Evolutionary conservation across 2,888 invertebrate genomes (phyloP).

Genomic region (Erpobdella octoculata): DNA sequence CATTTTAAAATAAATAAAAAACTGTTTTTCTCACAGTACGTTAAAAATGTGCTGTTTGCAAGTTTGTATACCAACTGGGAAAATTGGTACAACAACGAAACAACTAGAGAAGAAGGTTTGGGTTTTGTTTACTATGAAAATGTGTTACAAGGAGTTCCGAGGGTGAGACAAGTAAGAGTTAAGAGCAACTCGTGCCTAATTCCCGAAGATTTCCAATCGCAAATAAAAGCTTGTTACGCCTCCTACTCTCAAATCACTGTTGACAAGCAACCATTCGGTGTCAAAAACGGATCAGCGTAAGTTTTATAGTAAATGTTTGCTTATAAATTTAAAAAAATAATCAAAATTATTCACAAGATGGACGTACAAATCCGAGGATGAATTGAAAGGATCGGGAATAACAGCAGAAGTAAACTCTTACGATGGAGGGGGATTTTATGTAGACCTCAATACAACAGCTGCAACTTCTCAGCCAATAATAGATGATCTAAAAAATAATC

Average conservation of each 20-base stretch:
- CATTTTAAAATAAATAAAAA: not conserved
- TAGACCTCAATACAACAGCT: constrained; percentile 53
- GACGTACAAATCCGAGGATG: constrained; percentile 50
- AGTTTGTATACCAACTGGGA: constrained; percentile 58
- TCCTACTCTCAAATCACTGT: constrained; percentile 56
- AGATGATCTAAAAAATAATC: constrained; percentile 52
- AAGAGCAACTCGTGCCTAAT: constrained; percentile 60
- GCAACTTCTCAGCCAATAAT: constrained; percentile 51
- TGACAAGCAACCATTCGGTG: constrained; percentile 57
- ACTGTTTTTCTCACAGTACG: constrained; percentile 34
- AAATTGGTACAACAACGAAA: constrained; percentile 48
- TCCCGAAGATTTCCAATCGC: constrained; percentile 59
- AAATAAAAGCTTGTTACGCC: constrained; percentile 61
- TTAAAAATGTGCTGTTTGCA: constrained; percentile 52
- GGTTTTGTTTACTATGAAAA: constrained; percentile 49
- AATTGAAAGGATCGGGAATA: constrained; percentile 53
- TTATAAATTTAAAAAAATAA: not conserved
- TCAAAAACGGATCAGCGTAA: constrained; percentile 22
- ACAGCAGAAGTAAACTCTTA: constrained; percentile 55
- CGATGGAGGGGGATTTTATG: constrained; percentile 47
- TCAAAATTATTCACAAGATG: constrained; percentile 42
- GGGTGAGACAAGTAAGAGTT: constrained; percentile 46
- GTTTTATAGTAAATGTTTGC: too few species aligned
- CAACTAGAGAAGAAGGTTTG: constrained; percentile 17
- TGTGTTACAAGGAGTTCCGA: constrained; percentile 49